A percentile compares a stretch with the other conserved stretches of the same genome.
phyloP scores from a whole-genome alignment of 2,888 invertebrate genomes.

The Protophormia terraenovae region DNA sequence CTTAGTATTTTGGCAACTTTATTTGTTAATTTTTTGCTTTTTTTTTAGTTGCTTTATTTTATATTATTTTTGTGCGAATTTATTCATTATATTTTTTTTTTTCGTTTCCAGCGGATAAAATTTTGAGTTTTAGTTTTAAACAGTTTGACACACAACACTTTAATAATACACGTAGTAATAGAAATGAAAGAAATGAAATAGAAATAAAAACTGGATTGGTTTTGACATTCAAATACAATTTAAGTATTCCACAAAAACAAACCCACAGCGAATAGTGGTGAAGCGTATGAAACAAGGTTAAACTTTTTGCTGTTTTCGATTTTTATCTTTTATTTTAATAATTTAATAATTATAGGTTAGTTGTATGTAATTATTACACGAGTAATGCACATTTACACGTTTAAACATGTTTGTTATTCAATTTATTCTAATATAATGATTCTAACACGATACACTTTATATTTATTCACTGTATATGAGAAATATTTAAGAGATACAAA shows the following conservation, averaged over 20 bases:
- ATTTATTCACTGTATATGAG: neutral
- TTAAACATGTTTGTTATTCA: neutral
- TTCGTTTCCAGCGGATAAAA: neutral
- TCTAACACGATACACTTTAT: neutral
- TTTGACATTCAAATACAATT: constrained; percentile 63
- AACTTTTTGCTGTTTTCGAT: constrained; percentile 39
- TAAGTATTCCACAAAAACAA: neutral
- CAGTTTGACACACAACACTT: constrained; percentile 39
- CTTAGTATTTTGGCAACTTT: constrained; percentile 1
- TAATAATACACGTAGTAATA: neutral
- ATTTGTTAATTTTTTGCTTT: neutral
- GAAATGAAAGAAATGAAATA: constrained; percentile 12
- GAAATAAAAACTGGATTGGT: constrained; percentile 49
- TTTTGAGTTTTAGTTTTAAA: constrained; percentile 16
- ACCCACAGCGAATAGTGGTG: neutral
- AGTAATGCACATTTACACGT: neutral
- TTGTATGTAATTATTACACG: neutral
- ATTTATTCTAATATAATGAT: neutral
- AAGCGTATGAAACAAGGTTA: constrained; percentile 54
- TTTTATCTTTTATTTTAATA: constrained; percentile 22
- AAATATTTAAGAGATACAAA: constrained; percentile 30
- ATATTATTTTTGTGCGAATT: neutral
- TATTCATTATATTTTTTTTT: neutral
- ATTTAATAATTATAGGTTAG: neutral
- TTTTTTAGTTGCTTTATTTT: neutral